Base-by-base conservation (phyloP, 2,888 invertebrate species). In the Tetropium fuscum region DNA sequence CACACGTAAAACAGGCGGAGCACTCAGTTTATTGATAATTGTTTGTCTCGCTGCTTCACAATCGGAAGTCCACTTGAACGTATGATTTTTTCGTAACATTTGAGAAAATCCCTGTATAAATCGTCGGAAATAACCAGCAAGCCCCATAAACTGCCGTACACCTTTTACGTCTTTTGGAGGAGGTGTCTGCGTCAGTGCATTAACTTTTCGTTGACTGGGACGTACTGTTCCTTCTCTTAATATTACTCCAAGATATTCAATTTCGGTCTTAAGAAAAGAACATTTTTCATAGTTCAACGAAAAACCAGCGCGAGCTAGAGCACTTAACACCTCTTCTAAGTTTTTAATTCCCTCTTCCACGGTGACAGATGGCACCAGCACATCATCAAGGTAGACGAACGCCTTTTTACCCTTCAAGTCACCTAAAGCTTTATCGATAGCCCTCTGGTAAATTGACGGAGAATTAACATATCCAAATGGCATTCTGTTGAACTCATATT, bases 121-220 rank as follows among this genome's bases (percentile, higher is more conserved):
- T 53, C 73, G 75, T 2, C 75, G 48, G 30, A 77, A 77, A 51
- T 70, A 78, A 0, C 63, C 62, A 0, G 77, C 71, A 1, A 79
- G 45, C n/a, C 76, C 75, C 49, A 77, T 32, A 45, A 77, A 73
- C 22, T 72, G 70, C 38, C 72, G 51, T 3, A 77, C 63, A 44
- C 72, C 64, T 3, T 69, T 68, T 0, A 70, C 59, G 54, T 64
- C 72, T 2, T 15, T 60, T 6, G 77, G 74, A 1, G 38, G 19
- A 2, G 69, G 61, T 20, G 72, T 65, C 7, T 71, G 57, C 8
- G 49, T 13, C 8, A 78, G 49, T 1, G 71, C 70, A 18, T 48
- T 49, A 0, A 71, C 66, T 70, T 78, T 77, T 10, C 34, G 18
- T 32, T 47, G 19, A 1, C 70, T 70, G 15, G 74, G 74, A 44